Conservation (phyloP, 1,140 invertebrate species). For the Heliothis subflexa region DNA sequence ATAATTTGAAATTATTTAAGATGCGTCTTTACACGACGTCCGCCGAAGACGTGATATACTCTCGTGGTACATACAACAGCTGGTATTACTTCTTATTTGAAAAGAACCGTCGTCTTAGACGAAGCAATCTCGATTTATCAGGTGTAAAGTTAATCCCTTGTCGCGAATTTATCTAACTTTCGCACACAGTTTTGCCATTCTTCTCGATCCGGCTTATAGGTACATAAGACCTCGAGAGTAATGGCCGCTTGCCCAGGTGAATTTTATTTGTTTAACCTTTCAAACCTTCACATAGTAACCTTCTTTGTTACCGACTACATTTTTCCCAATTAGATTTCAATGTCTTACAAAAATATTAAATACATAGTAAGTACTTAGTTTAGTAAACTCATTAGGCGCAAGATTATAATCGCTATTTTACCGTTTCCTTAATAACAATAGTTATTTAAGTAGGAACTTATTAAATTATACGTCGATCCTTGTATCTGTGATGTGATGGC, state of each 20-base stretch:
- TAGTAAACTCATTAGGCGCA: constrained; percentile 18
- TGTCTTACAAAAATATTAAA: constrained; percentile 12
- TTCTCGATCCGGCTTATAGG: background rate
- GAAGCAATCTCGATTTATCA: constrained; percentile 12
- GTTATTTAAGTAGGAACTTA: constrained; percentile 40
- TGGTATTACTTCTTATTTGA: background rate
- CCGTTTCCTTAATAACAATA: constrained; percentile 26
- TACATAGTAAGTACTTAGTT: no score
- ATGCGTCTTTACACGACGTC: background rate
- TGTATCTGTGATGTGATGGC: constrained; percentile 32
- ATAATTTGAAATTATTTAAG: constrained; percentile 14
- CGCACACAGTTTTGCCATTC: constrained; percentile 20
- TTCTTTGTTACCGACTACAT: constrained; percentile 14
- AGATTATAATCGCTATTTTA: constrained; percentile 22
- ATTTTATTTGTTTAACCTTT: constrained; percentile 17
- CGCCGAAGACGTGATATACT: background rate
- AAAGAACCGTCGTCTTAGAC: background rate
- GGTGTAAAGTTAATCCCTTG: constrained; percentile 1
- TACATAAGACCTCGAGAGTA: constrained; percentile 2
- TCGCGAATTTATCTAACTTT: constrained; percentile 26
- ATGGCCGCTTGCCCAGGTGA: background rate
- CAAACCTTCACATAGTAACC: constrained; percentile 26
- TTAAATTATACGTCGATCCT: constrained; percentile 40
- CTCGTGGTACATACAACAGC: background rate
- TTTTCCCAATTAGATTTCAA: constrained; percentile 6